Base-by-base conservation (phyloP, 1,140 invertebrate genomes). In the Heliconius himera region DNA sequence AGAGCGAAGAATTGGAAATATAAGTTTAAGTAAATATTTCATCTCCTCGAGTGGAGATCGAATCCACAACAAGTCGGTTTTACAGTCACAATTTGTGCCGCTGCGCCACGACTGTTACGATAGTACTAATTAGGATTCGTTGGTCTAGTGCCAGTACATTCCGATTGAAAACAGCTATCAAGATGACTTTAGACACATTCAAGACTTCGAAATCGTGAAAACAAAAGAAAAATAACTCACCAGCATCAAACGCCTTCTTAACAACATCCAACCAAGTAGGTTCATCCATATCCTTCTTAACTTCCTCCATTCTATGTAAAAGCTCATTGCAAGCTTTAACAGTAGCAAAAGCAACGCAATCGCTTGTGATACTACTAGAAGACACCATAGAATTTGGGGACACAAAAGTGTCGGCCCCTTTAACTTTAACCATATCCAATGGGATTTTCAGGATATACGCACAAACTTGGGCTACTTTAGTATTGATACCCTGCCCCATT, bases 381-480 rank as follows among this genome's bases (percentile, higher is more conserved):
- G 96, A 97, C 1, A 95, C 95, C 80, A 92, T 91, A 71, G 96
- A 91, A 87, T 98, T 98, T 1, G 97, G 95, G 1, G 96, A 95
- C 54, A 95, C 95, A 60, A 97, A 94, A 77, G 91, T 96, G 81
- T 96, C 96, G 2, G 95, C 96, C 4, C 97, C 95, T 88, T 97
- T 97, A 0, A 98, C 95, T 36, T 91, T 95, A 11, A 98, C 95
- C 89, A 96, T 95, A 0, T 96, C 95, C 71, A 98, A 79, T 22
- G 97, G 96, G 70, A 98, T 96, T 11, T 96, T 97, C 4, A 98
- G 89, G 1, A 95, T 95, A 86, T 97, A 95, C 0, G 97, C 97
- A 79, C 96, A 97, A 3, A 97, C 96, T 95, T 98, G 98, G 22
- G 96, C 96, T 1, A 90, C 87, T 83, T 97, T 97, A 0, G 92